Conservation (phyloP, 2,888 invertebrate genomes). For the Ectemnius lituratus region DNA sequence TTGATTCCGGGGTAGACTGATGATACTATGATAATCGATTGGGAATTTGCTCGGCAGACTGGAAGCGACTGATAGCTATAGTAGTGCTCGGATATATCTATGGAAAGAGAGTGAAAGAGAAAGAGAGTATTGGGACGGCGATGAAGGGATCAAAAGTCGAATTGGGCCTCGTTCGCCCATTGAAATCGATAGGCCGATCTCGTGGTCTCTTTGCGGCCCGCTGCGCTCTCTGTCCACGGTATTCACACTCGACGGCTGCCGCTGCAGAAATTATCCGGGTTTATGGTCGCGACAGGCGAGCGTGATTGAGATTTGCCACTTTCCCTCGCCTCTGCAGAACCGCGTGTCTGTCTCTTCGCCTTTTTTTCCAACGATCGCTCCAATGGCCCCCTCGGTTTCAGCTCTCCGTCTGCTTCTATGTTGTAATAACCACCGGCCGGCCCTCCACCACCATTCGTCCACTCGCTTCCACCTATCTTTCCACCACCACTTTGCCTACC, state of each 20-base stretch:
- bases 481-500: not conserved
- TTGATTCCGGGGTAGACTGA: constrained; percentile 32
- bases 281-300: constrained; percentile 30
- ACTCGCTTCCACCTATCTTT: not conserved
- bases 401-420: not conserved
- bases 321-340: constrained; percentile 30
- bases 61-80: constrained; percentile 50
- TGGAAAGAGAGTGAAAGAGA: too few relatives aligned
- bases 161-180: not conserved
- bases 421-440: not conserved
- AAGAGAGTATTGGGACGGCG: too few relatives aligned
- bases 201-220: constrained; percentile 3
- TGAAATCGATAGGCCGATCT: not conserved
- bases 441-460: not conserved
- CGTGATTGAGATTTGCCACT: constrained; percentile 43
- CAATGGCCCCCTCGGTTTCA: not conserved
- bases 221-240: constrained; percentile 17
- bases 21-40: constrained; percentile 56
- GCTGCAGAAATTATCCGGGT: constrained; percentile 20
- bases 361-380: not conserved
- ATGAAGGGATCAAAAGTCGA: too few relatives aligned
- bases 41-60: constrained; percentile 47
- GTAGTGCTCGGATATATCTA: too few relatives aligned
- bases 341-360: constrained; percentile 21
- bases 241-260: not conserved